Evolutionary conservation across 2,113 vertebrate species (phyloP).

Genomic region (Muscicapa adusta): DNA sequence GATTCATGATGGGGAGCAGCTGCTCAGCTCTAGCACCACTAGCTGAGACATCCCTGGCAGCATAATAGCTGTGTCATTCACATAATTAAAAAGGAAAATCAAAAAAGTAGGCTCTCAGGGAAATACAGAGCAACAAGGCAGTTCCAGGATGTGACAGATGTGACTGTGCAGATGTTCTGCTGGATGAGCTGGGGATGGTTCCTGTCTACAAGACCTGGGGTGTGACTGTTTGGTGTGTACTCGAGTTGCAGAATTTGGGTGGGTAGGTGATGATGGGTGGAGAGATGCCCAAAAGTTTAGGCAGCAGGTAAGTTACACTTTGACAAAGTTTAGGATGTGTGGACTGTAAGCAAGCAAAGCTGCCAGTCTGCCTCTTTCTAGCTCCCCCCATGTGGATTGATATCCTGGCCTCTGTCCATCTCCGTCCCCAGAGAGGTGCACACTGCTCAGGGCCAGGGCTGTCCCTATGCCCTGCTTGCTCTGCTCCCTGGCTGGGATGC

Average conservation of each 20-base stretch:
- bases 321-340: background rate
- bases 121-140: background rate
- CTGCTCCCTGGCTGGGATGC: background rate
- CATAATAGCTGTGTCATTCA: background rate
- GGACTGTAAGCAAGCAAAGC: background rate
- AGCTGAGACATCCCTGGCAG: background rate
- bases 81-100: background rate
- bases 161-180: background rate
- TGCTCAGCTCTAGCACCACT: background rate
- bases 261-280: background rate
- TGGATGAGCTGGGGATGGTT: background rate
- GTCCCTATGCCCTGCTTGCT: background rate
- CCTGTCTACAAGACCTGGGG: background rate
- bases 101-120: background rate
- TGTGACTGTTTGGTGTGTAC: background rate
- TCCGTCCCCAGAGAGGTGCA: background rate
- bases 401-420: background rate
- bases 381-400: fast-evolving
- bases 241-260: background rate
- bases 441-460: background rate
- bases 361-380: background rate
- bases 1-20: background rate
- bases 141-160: background rate
- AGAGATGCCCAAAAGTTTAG: background rate
- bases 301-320: background rate